A percentile compares a stretch with the other conserved stretches of the same genome.
Conservation (phyloP, 2,113 vertebrate species). For the Gymnarchus niloticus region DNA sequence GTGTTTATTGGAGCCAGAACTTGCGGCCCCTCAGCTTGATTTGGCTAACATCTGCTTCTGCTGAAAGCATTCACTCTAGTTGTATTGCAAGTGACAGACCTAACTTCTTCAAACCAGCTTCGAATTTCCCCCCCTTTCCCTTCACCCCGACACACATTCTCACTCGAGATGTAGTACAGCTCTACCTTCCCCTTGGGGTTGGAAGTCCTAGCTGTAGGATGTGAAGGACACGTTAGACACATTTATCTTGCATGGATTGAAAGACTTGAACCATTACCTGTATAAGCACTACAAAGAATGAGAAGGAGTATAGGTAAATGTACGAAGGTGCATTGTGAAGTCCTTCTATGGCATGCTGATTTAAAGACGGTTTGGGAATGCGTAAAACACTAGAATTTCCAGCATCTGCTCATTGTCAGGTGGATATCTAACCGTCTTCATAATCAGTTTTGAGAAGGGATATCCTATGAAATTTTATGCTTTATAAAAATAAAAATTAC, state of each 20-base stretch:
- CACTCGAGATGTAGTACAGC: neutral
- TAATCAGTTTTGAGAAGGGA: neutral
- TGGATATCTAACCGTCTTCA: neutral
- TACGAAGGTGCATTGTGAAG: neutral
- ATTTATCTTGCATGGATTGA: conserved; percentile 1
- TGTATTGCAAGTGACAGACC: neutral
- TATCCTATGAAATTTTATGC: conserved; percentile 10
- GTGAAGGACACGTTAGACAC: neutral
- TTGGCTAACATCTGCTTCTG: neutral
- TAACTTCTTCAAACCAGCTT: conserved; percentile 2
- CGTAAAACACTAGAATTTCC: neutral
- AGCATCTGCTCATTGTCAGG: neutral
- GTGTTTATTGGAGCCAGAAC: neutral
- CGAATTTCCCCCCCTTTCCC: neutral
- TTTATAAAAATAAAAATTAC: conserved; percentile 8
- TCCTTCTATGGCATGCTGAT: neutral
- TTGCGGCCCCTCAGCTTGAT: neutral
- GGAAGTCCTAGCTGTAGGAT: neutral
- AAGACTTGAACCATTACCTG: neutral
- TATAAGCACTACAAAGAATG: neutral
- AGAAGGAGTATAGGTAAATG: neutral
- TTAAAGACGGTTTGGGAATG: neutral
- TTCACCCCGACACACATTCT: neutral
- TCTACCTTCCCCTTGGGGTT: neutral
- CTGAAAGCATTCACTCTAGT: neutral